Evolutionary conservation across 2,797 vertebrate genomes (phyloP), one percentile per base, ranked within the genome.

Genomic region (Xenops minutus): DNA sequence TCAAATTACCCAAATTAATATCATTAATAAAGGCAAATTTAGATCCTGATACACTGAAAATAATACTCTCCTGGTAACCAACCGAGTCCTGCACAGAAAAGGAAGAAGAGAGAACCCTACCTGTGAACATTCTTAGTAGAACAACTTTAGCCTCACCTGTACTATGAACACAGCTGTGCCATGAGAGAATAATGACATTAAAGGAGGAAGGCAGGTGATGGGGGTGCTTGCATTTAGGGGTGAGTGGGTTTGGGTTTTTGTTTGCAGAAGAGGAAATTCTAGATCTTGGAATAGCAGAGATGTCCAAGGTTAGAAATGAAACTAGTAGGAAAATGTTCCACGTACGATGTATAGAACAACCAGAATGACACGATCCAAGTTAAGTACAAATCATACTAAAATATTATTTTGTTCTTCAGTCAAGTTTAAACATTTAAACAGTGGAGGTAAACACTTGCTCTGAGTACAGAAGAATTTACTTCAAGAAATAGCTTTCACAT

Each of bases 401-500:
- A 34, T 61, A 56, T 26, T 43, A 37, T 24, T 92, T 79, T 27
- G 51, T 41, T 89, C 48, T 71, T 81, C 72, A 72, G 24, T 16
- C 41, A 74, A 62, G 44, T 55, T 89, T 67, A 88, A 85, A 56
- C 72, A 81, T 52, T 93, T 68, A 43, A 78, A 64, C 46, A 85
- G 30, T 21, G 10, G 24, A 85, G 67, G 46, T 32, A 92, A 92
- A 81, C 73, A 76, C 51, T 17, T 79, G 30, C 43, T 76, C 78
- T 3, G 10, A 68, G 55, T 34, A 83, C 34, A 55, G 58, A 79
- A 88, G 22, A 77, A 94, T 75, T 94, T 63, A 74, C 52, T 90
- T 80, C 17, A 77, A 89, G 46, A 95, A 92, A 88, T 58, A 86
- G 34, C 36, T 94, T 94, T 41, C 56, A 51, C n/a, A 34, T 90